Evolutionary conservation across 2,113 vertebrate species (phyloP).

Genomic region (Grammatotria lemairii): DNA sequence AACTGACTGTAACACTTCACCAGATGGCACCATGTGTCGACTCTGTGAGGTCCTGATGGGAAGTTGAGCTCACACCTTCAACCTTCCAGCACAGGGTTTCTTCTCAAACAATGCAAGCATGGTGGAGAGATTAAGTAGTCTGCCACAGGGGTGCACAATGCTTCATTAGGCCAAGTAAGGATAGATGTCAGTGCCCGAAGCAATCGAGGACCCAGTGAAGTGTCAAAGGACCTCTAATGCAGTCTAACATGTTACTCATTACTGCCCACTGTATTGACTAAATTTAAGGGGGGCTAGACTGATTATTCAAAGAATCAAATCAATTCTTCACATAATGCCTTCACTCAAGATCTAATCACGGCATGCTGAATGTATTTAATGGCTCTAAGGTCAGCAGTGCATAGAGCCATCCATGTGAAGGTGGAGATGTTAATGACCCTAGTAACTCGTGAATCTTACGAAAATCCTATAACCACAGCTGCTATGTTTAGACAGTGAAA

Average conservation of each 20-base stretch:
- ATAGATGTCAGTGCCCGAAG: slow-evolving; percentile 46
- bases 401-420: slow-evolving; percentile 7
- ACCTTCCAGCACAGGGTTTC: slow-evolving; percentile 12
- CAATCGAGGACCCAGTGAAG: slow-evolving; percentile 33
- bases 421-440: slow-evolving; percentile 4
- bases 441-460: background rate
- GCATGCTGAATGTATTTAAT: slow-evolving; percentile 34
- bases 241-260: slow-evolving; percentile 49
- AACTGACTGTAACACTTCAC: background rate
- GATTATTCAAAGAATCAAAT: slow-evolving; percentile 56
- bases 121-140: slow-evolving; percentile 55
- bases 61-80: slow-evolving; percentile 38
- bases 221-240: slow-evolving; percentile 41
- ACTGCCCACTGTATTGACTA: slow-evolving; percentile 53
- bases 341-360: slow-evolving; percentile 39
- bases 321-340: slow-evolving; percentile 49
- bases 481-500: background rate
- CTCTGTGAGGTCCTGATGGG: slow-evolving; percentile 19
- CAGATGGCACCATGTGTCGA: slow-evolving; percentile 37
- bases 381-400: slow-evolving; percentile 14
- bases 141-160: slow-evolving; percentile 48
- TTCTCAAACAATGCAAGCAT: slow-evolving; percentile 22
- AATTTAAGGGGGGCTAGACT: slow-evolving; percentile 39
- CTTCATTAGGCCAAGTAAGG: slow-evolving; percentile 59
- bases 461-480: background rate